A percentile compares a stretch with the other conserved stretches of the same genome.
Conservation (phyloP, 2,888 invertebrate species). For the Parascotia fuliginaria region DNA sequence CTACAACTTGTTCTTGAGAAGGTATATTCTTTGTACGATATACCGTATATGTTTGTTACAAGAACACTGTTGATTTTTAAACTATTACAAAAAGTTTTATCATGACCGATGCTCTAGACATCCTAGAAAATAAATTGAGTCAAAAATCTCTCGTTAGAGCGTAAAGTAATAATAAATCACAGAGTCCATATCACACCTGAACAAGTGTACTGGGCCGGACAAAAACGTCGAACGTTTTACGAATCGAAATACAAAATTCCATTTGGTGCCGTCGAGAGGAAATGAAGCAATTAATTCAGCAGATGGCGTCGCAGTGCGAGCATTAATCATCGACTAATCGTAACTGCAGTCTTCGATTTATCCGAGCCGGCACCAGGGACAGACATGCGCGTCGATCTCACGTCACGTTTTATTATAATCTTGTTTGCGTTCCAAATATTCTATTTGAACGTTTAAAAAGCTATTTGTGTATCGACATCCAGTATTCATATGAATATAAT, state of each 20-base stretch:
- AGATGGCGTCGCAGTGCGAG: constrained; percentile 84
- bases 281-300: constrained; percentile 86
- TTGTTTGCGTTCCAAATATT: constrained; percentile 40
- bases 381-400: constrained; percentile 44
- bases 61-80: constrained; percentile 31
- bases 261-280: constrained; percentile 82
- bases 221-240: constrained; percentile 74
- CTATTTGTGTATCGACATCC: constrained; percentile 42
- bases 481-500: constrained; percentile 28
- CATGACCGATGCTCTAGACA: constrained; percentile 4
- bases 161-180: constrained; percentile 70
- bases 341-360: constrained; percentile 86
- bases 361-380: constrained; percentile 60
- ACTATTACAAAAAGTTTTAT: constrained; percentile 16
- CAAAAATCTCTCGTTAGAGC: constrained; percentile 55
- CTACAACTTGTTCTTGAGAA: constrained; percentile 76
- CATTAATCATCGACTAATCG: constrained; percentile 85
- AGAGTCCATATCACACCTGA: constrained; percentile 72
- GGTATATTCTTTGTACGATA: constrained; percentile 63
- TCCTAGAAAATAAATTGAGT: constrained; percentile 41
- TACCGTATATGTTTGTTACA: constrained; percentile 50
- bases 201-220: constrained; percentile 64
- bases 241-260: constrained; percentile 83
- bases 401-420: constrained; percentile 42
- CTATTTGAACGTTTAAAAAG: constrained; percentile 38